phyloP scores from a whole-genome alignment of 1,140 invertebrate species.

The Drosophila rhopaloa region DNA sequence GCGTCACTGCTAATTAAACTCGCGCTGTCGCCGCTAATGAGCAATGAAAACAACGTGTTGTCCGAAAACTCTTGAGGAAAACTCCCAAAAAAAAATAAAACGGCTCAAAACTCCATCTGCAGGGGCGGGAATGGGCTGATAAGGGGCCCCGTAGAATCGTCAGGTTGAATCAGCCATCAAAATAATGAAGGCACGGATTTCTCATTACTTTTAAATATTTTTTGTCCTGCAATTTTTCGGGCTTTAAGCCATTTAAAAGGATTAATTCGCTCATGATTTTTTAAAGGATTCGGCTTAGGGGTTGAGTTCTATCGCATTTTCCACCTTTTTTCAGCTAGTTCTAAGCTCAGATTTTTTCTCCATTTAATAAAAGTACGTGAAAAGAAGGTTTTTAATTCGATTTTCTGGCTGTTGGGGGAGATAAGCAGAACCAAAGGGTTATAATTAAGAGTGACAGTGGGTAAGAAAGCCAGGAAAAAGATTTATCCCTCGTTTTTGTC shows the following conservation, averaged over 20 bases:
- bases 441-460: conserved; percentile 42
- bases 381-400: conserved; percentile 66
- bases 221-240: conserved; percentile 63
- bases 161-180: conserved; percentile 81
- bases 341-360: conserved; percentile 24
- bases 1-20: conserved; percentile 82
- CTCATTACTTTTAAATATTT: conserved; percentile 74
- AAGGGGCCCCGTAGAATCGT: conserved; percentile 54
- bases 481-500: conserved; percentile 5
- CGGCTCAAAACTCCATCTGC: conserved; percentile 7
- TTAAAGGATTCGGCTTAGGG: conserved; percentile 57
- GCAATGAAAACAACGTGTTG: conserved; percentile 84
- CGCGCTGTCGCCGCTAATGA: conserved; percentile 82
- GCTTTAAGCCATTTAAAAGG: conserved; percentile 71
- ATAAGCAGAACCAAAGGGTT: conserved; percentile 33
- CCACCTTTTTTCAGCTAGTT: conserved; percentile 41
- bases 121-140: conserved; percentile 61
- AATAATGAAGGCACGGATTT: conserved; percentile 78
- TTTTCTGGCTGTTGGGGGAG: conserved; percentile 46
- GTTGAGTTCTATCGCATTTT: conserved; percentile 33
- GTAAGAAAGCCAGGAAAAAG: not conserved
- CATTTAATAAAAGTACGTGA: conserved; percentile 46
- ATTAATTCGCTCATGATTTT: conserved; percentile 61
- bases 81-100: conserved; percentile 9
- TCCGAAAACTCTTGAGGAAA: conserved; percentile 17